Conservation (phyloP, 2,888 invertebrate species). For the Hirtodrosophila confusa region DNA sequence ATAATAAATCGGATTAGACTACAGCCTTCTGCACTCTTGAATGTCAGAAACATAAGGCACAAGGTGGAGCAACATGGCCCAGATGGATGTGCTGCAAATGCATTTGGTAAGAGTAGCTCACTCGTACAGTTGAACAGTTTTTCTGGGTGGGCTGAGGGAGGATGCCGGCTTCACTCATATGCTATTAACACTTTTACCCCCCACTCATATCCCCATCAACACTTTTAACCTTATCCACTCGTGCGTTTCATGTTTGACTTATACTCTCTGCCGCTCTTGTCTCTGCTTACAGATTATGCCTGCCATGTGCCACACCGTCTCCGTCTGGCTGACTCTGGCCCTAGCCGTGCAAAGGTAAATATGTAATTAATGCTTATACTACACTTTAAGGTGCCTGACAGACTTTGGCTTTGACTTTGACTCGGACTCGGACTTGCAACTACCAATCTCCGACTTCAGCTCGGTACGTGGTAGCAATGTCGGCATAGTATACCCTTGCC, state of each 20-base stretch:
- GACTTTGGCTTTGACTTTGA: constrained; percentile 1
- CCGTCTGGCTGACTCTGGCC: constrained; percentile 96
- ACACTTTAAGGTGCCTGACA: constrained; percentile 5
- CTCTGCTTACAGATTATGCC: constrained; percentile 86
- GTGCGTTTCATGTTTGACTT: constrained; percentile 11
- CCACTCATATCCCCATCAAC: too few species aligned
- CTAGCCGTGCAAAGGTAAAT: constrained; percentile 92
- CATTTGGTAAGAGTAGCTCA: too few species aligned
- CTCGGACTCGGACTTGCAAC: background rate
- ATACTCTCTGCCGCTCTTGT: constrained; percentile 6
- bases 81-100: too few species aligned
- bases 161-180: too few species aligned
- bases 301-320: constrained; percentile 95
- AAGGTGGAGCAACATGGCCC: background rate
- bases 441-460: too few species aligned
- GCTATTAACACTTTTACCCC: too few species aligned
- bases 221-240: too few species aligned
- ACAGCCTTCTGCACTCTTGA: constrained; percentile 35
- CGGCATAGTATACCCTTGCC: too few species aligned
- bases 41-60: background rate
- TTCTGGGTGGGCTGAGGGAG: too few species aligned
- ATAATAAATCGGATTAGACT: constrained; percentile 64
- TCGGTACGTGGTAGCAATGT: too few species aligned
- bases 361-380: constrained; percentile 34
- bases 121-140: too few species aligned